Evolutionary conservation across 2,888 invertebrate species (phyloP).

Genomic region (Plemyria rubiginata): DNA sequence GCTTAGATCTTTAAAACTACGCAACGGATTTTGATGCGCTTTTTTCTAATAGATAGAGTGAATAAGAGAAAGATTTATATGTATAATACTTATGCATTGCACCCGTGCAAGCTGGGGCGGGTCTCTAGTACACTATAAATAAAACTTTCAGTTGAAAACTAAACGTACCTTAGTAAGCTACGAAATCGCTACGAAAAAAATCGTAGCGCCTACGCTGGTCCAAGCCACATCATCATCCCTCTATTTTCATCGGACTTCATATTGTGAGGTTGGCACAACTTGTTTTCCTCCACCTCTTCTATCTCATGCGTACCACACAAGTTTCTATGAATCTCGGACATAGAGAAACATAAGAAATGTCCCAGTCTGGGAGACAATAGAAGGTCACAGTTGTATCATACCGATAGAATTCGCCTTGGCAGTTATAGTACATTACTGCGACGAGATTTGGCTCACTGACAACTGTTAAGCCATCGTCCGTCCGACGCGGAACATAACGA

Average conservation of each 20-base stretch:
- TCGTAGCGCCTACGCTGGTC: constrained; percentile 10
- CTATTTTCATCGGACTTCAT: background rate
- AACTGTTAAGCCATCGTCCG: constrained; percentile 53
- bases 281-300: background rate
- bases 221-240: background rate
- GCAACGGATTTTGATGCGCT: too few species aligned
- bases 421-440: constrained; percentile 64
- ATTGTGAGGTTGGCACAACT: background rate
- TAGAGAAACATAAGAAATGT: constrained; percentile 58
- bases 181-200: constrained; percentile 21
- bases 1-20: too few species aligned
- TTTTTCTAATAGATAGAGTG: too few species aligned
- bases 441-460: constrained; percentile 72
- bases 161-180: constrained; percentile 10
- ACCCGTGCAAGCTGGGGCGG: too few species aligned
- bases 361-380: constrained; percentile 71
- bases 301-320: constrained; percentile 6
- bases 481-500: constrained; percentile 46
- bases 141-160: background rate
- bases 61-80: too few species aligned
- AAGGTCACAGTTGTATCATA: constrained; percentile 76
- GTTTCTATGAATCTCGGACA: constrained; percentile 24
- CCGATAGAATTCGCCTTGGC: constrained; percentile 78
- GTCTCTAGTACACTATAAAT: background rate
- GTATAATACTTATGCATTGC: too few species aligned